These are phyloP conservation scores for Aurelia coerulea DNA, from an alignment of 30 jellyfish, hydroid and myxozoan genomes.

Conservation along the genomic window DNA sequence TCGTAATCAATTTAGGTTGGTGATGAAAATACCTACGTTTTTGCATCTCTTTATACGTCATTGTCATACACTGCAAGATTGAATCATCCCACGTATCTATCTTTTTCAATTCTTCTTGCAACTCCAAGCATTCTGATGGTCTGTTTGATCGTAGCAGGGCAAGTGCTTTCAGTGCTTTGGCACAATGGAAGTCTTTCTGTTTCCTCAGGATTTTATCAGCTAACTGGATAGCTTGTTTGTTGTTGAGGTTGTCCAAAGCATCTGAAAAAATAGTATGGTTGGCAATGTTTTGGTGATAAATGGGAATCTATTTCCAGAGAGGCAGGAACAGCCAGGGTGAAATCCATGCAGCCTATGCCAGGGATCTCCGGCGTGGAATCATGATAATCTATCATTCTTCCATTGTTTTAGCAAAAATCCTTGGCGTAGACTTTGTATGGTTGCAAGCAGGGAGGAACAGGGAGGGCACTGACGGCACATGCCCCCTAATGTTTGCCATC, in stretches of 20 bases:
- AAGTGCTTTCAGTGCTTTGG: constrained; percentile 97
- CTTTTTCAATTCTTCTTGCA: constrained; percentile 70
- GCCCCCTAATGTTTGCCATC: no score
- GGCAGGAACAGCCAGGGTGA: no score
- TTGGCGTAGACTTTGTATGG: no score
- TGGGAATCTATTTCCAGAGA: no score
- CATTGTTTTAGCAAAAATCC: no score
- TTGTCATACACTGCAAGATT: constrained; percentile 96
- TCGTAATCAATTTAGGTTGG: no score
- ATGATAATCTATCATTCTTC: no score
- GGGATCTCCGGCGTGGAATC: no score
- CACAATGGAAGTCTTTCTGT: constrained; percentile 87
- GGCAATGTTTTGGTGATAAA: no score
- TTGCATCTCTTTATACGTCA: constrained; percentile 91
- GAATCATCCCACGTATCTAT: constrained; percentile 82
- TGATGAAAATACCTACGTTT: constrained; percentile 56
- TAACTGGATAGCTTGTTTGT: constrained; percentile 92
- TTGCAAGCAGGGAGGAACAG: no score
- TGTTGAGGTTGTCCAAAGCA: constrained; percentile 94
- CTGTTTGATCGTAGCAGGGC: constrained; percentile 83
- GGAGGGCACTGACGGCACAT: no score
- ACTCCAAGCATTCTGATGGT: constrained; percentile 63
- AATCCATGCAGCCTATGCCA: no score
- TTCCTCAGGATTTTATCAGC: constrained; percentile 91
- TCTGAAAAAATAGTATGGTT: constrained; percentile 40